Evolutionary conservation across 2,797 vertebrate species (phyloP).

Genomic region (Vespertilio murinus): DNA sequence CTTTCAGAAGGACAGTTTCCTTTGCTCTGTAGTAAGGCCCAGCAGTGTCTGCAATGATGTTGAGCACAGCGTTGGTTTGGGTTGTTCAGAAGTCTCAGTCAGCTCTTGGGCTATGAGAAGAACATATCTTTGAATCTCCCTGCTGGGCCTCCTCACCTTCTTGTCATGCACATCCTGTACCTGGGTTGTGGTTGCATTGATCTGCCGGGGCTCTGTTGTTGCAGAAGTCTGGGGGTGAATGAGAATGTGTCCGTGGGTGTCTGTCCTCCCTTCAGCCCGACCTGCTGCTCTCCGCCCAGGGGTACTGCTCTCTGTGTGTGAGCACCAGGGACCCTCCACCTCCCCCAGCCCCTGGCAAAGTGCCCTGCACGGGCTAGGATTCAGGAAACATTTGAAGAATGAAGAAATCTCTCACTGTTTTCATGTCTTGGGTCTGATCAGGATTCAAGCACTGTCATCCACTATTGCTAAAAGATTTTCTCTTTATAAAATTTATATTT

Average conservation of each 20-base stretch:
- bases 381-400: background rate
- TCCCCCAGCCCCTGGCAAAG: background rate
- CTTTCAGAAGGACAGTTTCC: background rate
- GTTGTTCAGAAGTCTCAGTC: background rate
- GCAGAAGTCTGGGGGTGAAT: slow-evolving; percentile 29
- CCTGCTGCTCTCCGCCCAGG: background rate
- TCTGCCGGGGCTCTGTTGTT: background rate
- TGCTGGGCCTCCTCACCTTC: slow-evolving; percentile 3
- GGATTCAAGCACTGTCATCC: background rate
- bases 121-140: background rate
- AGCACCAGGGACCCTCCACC: background rate
- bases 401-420: slow-evolving; percentile 2
- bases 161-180: slow-evolving; percentile 51
- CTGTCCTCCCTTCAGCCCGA: background rate
- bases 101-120: background rate
- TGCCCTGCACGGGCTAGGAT: background rate
- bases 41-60: background rate
- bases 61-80: background rate
- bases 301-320: background rate
- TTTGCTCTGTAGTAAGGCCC: background rate
- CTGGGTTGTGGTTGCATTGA: slow-evolving; percentile 63
- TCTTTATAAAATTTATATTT: slow-evolving; percentile 7
- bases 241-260: slow-evolving; percentile 28
- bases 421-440: background rate
- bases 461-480: background rate